Evolutionary conservation across 2,113 vertebrate genomes (phyloP).

Genomic region (Gymnobelideus leadbeateri): DNA sequence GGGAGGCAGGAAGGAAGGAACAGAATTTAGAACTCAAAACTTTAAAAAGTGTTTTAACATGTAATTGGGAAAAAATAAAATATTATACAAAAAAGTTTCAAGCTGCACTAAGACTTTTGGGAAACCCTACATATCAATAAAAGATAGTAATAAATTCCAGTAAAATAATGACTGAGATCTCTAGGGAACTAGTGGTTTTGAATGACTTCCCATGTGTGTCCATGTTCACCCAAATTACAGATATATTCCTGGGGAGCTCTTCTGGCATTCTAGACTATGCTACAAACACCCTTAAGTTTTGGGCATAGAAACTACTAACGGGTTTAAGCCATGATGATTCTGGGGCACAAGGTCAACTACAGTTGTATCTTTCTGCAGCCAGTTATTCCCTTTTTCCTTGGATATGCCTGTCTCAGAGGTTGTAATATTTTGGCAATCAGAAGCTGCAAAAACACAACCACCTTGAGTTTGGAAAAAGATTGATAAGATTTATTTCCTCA

Average conservation of each 20-base stretch:
- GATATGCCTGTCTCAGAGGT: not conserved
- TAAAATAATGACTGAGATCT: not conserved
- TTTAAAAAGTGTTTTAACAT: not conserved
- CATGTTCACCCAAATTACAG: not conserved
- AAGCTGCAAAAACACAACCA: not conserved
- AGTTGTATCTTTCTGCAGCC: not conserved
- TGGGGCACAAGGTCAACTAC: not conserved
- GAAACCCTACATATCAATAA: not conserved
- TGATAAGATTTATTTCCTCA: not conserved
- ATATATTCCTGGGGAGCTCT: not conserved
- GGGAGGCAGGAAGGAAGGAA: not conserved
- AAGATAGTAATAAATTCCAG: not conserved
- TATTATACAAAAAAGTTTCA: not conserved
- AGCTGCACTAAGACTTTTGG: not conserved
- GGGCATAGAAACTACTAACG: not conserved
- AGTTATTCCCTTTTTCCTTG: not conserved
- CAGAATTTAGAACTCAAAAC: not conserved
- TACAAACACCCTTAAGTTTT: not conserved
- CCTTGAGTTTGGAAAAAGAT: not conserved
- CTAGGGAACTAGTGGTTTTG: not conserved
- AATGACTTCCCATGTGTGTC: not conserved
- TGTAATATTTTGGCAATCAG: not conserved
- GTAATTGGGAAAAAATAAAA: not conserved
- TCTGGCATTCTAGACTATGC: not conserved
- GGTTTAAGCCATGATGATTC: not conserved